Conservation (phyloP, 2,113 vertebrate species). For the Hystrix cristata region DNA sequence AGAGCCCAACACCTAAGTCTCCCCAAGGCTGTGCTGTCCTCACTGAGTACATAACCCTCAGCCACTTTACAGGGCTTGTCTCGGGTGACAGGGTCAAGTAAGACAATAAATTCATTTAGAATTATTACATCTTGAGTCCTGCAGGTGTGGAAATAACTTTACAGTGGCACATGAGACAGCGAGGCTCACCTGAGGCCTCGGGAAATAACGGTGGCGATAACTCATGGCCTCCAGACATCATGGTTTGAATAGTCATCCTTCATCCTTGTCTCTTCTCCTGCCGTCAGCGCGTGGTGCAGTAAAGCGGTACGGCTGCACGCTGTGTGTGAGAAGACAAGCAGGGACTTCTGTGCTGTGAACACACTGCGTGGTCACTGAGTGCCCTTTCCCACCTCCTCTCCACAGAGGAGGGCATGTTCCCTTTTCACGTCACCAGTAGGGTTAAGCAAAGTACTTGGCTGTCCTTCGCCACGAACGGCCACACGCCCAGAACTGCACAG, state of each 20-base stretch:
- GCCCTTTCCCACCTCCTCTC: too few relatives aligned
- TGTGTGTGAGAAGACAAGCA: background rate
- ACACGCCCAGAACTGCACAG: background rate
- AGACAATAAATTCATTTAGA: background rate
- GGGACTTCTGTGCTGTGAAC: background rate
- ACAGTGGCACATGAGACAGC: background rate
- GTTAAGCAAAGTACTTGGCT: background rate
- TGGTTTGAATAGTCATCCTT: background rate
- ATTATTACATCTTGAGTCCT: background rate
- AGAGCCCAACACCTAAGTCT: background rate
- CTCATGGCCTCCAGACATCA: rapidly evolving
- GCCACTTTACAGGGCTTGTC: background rate
- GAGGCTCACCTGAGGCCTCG: background rate
- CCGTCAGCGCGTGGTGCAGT: background rate
- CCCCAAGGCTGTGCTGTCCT: rapidly evolving
- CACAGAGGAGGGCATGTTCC: background rate
- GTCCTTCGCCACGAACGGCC: background rate
- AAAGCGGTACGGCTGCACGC: rapidly evolving
- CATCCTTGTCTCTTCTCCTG: background rate
- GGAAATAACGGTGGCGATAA: background rate
- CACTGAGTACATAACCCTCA: too few relatives aligned
- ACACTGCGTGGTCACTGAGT: rapidly evolving
- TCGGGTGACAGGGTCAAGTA: background rate
- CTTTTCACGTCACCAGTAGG: too few relatives aligned
- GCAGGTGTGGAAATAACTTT: background rate